A percentile compares a stretch with the other conserved stretches of the same genome.
These are phyloP conservation scores for Tanypteryx hageni DNA, from an alignment of 2,888 invertebrate species.

Conservation along the genomic window DNA sequence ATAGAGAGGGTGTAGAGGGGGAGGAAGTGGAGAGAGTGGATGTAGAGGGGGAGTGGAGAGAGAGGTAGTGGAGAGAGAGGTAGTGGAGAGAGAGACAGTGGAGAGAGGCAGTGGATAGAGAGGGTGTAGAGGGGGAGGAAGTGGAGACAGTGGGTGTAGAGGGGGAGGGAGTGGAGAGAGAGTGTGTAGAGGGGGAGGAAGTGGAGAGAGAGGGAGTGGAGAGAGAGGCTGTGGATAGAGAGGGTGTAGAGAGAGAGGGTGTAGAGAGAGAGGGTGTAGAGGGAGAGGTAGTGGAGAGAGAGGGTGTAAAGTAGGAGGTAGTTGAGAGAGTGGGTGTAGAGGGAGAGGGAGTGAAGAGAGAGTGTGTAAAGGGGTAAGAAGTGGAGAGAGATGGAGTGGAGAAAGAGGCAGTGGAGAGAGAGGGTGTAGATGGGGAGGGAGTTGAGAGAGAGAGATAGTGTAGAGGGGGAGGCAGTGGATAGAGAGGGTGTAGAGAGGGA, in stretches of 20 bases:
- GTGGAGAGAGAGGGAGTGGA: background rate
- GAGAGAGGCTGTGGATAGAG: background rate
- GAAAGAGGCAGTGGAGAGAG: background rate
- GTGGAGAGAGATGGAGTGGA: background rate
- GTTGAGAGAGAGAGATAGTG: too few relatives aligned
- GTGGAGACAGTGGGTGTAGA: background rate
- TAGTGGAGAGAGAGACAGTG: background rate
- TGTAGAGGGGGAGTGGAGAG: background rate
- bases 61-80: background rate
- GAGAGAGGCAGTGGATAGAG: background rate
- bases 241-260: background rate
- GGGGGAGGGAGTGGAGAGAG: background rate
- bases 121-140: background rate
- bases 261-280: background rate
- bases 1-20: background rate
- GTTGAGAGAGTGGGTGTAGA: background rate
- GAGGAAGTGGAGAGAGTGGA: background rate
- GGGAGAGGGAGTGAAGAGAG: background rate
- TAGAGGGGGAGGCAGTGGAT: background rate
- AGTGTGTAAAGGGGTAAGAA: background rate
- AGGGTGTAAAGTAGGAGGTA: background rate
- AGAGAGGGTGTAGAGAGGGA: background rate
- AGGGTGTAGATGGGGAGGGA: background rate
- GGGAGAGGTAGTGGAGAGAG: background rate
- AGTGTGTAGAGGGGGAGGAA: too few relatives aligned